phyloP scores from a whole-genome alignment of 2,888 invertebrate genomes.

The Gari tellinella region DNA sequence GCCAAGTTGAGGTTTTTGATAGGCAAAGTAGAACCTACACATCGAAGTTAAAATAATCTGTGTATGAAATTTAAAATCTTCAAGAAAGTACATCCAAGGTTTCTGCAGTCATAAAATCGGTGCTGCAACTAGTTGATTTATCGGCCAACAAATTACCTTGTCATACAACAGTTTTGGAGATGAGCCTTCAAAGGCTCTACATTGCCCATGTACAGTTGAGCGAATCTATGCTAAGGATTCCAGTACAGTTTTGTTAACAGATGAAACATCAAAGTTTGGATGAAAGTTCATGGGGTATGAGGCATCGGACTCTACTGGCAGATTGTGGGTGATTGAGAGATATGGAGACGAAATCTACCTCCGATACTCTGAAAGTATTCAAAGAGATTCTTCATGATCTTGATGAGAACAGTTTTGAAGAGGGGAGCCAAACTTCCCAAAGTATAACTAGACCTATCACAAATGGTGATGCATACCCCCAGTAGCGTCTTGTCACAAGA shows the following conservation, averaged over 20 bases:
- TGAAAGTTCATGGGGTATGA: conserved; percentile 33
- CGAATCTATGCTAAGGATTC: conserved; percentile 2
- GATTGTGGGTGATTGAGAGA: conserved; percentile 34
- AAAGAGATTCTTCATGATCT: conserved; percentile 32
- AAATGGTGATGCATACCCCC: too few relatives aligned
- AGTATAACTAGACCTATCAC: conserved; percentile 24
- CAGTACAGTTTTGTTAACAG: conserved; percentile 11
- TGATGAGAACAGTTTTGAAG: too few relatives aligned
- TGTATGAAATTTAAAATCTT: conserved; percentile 15
- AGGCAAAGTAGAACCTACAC: conserved; percentile 17
- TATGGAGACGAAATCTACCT: conserved; percentile 36
- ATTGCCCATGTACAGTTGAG: conserved; percentile 7
- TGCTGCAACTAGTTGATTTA: conserved; percentile 5
- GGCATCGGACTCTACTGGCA: conserved; percentile 33
- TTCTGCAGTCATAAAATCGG: conserved; percentile 4
- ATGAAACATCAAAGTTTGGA: conserved; percentile 40
- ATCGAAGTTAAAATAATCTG: conserved; percentile 9
- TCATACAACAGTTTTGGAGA: conserved; percentile 2
- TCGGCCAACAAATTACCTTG: conserved; percentile 10
- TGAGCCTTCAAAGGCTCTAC: conserved; percentile 19
- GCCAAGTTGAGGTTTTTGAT: conserved; percentile 6
- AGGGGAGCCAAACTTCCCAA: background rate
- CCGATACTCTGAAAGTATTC: conserved; percentile 30
- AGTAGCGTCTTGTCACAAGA: too few relatives aligned
- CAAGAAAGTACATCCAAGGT: conserved; percentile 20